Base-by-base conservation (phyloP, 2,113 vertebrate genomes). In the Forbesichthys papilliferus region DNA sequence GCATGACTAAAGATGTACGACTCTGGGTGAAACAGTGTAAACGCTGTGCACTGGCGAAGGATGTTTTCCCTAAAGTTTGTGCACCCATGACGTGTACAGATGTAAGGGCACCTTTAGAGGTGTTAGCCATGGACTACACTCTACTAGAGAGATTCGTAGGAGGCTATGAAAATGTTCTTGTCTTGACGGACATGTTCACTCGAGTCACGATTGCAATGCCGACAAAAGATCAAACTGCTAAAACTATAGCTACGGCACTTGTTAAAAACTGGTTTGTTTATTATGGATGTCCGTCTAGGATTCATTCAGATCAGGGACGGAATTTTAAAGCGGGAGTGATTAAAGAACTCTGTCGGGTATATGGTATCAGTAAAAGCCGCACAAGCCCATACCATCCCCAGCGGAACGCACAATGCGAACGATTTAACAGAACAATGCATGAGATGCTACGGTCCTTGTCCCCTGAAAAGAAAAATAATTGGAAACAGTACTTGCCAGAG, bases 181-280 rank as follows among this genome's bases (percentile, higher is more conserved):
- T 74, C 5, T 51, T 62, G n/a, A 74, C 42, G 11, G 62, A 70
- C 56, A 79, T 70, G 66, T 66, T 69, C 48, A 59, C 61, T 8
- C 18, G 67, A 27, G 59, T 75, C 18, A 75, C 61, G 3, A 54
- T 75, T 3, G 54, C 67, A 18, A 48, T 75, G 27, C 73, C 73
- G 11, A 65, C 60, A 3, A 56, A 53, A 9, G 18, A 64, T 56
- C 60, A 75, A 27, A 51, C 73, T 4, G 59, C 68, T 7, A 33
- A 63, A 1, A 71, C 60, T 3, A 64, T n/a, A 4, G 68, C 60
- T 8, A 61, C 20, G 20, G 48, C 47, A 0, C 13, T 71, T 12
- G 4, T 71, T 2, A 62, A 71, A 46, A 42, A 61, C 56, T 69
- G 67, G 20, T 69, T 69, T 61, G 67, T 60, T 8, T 48, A 60